These are phyloP conservation scores for Enteromius thamalakanensis DNA, from an alignment of 2,797 vertebrate species.

Conservation along the genomic window DNA sequence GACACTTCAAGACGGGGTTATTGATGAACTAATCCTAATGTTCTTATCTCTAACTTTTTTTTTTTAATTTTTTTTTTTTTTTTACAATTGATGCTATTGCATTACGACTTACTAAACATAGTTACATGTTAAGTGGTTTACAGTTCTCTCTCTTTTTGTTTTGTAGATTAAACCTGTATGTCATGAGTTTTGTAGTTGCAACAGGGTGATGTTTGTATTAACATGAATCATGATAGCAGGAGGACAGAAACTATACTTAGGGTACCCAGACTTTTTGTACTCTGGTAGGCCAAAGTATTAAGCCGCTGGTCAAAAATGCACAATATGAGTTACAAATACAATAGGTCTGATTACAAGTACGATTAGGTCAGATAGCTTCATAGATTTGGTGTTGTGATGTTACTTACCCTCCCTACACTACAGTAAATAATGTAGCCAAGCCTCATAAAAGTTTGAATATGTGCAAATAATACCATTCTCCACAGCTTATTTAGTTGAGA, in stretches of 20 bases:
- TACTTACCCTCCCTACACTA: constrained; percentile 13
- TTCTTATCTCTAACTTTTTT: constrained; percentile 20
- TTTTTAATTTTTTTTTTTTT: too few species aligned
- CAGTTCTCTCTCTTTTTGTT: constrained; percentile 28
- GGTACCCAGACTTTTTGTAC: constrained; percentile 10
- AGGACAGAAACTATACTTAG: constrained; percentile 14
- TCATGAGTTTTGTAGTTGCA: constrained; percentile 7
- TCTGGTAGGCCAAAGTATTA: constrained; percentile 40
- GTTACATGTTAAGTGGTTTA: constrained; percentile 34
- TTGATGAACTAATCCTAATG: background rate
- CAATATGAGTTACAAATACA: constrained; percentile 38
- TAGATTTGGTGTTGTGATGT: constrained; percentile 34
- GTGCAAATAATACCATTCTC: background rate
- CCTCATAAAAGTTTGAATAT: background rate
- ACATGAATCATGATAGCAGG: constrained; percentile 2
- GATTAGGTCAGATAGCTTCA: constrained; percentile 25
- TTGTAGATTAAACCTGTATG: constrained; percentile 19
- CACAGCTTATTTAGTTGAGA: background rate
- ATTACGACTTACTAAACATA: constrained; percentile 36
- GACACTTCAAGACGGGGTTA: background rate
- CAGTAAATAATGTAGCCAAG: background rate
- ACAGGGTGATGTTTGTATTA: constrained; percentile 25
- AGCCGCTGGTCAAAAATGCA: constrained; percentile 41
- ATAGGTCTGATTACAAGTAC: constrained; percentile 1
- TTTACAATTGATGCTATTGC: constrained; percentile 24